Conservation (phyloP, 2,113 vertebrate genomes). For the Burhinus oedicnemus region DNA sequence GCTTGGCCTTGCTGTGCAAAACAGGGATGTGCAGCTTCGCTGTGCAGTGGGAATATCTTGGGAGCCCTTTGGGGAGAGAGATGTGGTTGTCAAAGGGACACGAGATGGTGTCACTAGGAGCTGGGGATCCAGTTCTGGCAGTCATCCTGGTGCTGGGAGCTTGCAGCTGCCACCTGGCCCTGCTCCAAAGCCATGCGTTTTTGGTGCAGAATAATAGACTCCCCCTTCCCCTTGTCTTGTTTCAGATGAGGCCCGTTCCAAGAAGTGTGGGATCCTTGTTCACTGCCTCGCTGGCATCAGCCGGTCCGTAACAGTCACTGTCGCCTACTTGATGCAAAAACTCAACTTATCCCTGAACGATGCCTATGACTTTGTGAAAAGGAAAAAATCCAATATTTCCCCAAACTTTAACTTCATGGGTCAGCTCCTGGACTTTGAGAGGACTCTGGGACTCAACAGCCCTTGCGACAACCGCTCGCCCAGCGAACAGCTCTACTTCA, state of each 20-base stretch:
- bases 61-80: background rate
- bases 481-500: conserved; percentile 94
- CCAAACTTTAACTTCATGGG: conserved; percentile 99
- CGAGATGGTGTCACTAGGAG: background rate
- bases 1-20: background rate
- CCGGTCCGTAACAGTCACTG: conserved; percentile 96
- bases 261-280: conserved; percentile 97
- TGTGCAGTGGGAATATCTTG: fast-evolving
- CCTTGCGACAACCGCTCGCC: conserved; percentile 92
- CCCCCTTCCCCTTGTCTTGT: conserved; percentile 57
- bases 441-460: conserved; percentile 95
- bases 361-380: conserved; percentile 97
- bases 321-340: conserved; percentile 99
- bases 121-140: conserved; percentile 8
- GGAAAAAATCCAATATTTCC: conserved; percentile 99
- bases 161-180: conserved; percentile 28
- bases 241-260: conserved; percentile 96
- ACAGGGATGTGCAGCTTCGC: background rate
- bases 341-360: conserved; percentile 98
- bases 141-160: background rate
- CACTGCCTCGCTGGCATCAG: conserved; percentile 98
- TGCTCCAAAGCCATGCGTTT: background rate
- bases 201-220: conserved; percentile 46
- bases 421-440: conserved; percentile 97
- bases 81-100: background rate